Evolutionary conservation across 2,888 invertebrate genomes (phyloP).

Genomic region (Drosophila nigritarsus): DNA sequence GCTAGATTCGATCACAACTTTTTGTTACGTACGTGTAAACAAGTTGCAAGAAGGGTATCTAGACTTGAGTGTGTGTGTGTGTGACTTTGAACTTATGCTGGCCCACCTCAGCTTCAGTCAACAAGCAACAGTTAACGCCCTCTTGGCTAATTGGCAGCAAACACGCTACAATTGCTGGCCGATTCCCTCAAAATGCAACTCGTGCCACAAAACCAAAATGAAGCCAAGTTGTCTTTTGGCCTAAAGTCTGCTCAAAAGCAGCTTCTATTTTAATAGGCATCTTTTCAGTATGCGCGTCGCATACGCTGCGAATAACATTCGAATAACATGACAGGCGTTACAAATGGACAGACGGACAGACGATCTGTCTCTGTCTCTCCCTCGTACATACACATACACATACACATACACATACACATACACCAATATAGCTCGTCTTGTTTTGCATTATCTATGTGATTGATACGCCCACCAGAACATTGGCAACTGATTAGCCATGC

Average conservation of each 20-base stretch:
- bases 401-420: not conserved
- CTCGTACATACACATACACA: not conserved
- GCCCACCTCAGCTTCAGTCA: constrained; percentile 25
- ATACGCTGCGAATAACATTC: constrained; percentile 58
- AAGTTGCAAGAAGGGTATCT: not conserved
- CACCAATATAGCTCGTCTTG: not conserved
- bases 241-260: constrained; percentile 3
- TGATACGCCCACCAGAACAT: constrained; percentile 71
- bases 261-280: constrained; percentile 9
- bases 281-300: constrained; percentile 62
- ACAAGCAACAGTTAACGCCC: constrained; percentile 78
- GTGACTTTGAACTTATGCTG: not conserved
- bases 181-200: constrained; percentile 11
- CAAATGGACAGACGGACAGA: constrained; percentile 32
- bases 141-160: constrained; percentile 60
- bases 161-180: constrained; percentile 44
- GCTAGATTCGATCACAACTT: not conserved
- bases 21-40: not conserved
- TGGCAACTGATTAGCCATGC: constrained; percentile 66
- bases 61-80: not conserved
- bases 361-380: not conserved
- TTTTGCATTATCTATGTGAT: constrained; percentile 38
- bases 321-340: constrained; percentile 67
- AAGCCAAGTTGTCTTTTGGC: constrained; percentile 5
- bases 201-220: constrained; percentile 29